A percentile compares a stretch with the other conserved stretches of the same genome.
phyloP scores from a whole-genome alignment of 2,888 invertebrate species.

The Cheilosia grossa region DNA sequence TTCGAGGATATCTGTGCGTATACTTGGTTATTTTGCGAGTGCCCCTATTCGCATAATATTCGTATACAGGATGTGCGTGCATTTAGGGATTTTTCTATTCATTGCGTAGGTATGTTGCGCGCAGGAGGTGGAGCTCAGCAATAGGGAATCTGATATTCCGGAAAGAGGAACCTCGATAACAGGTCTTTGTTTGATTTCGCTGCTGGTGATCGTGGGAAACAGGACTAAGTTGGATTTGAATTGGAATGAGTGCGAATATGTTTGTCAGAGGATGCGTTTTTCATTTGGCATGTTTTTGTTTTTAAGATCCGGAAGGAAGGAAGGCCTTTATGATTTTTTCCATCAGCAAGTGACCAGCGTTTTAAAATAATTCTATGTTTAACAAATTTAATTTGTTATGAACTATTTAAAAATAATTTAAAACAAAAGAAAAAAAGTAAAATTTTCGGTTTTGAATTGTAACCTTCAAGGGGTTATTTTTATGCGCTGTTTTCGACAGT shows the following conservation, averaged over 20 bases:
- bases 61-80: constrained; percentile 68
- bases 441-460: too few species aligned
- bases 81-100: constrained; percentile 46
- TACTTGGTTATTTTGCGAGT: constrained; percentile 19
- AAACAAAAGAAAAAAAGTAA: too few species aligned
- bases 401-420: too few species aligned
- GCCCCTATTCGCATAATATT: constrained; percentile 28
- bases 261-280: neutral
- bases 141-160: constrained; percentile 65
- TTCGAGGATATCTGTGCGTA: constrained; percentile 33
- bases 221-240: constrained; percentile 37
- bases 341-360: too few species aligned
- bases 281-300: neutral
- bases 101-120: constrained; percentile 32
- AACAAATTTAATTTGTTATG: too few species aligned
- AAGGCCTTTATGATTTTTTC: neutral
- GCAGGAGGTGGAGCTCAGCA: constrained; percentile 24
- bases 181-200: constrained; percentile 41
- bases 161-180: constrained; percentile 46
- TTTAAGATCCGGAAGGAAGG: neutral
- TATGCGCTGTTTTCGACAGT: too few species aligned
- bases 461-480: too few species aligned
- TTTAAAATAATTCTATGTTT: too few species aligned
- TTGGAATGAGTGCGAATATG: neutral
- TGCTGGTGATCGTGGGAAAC: constrained; percentile 60